Percentiles rank a stretch among this genome's conserved stretches.
Evolutionary conservation across 2,797 vertebrate genomes (phyloP).

Genomic region (Dendrocincla tyrannina): DNA sequence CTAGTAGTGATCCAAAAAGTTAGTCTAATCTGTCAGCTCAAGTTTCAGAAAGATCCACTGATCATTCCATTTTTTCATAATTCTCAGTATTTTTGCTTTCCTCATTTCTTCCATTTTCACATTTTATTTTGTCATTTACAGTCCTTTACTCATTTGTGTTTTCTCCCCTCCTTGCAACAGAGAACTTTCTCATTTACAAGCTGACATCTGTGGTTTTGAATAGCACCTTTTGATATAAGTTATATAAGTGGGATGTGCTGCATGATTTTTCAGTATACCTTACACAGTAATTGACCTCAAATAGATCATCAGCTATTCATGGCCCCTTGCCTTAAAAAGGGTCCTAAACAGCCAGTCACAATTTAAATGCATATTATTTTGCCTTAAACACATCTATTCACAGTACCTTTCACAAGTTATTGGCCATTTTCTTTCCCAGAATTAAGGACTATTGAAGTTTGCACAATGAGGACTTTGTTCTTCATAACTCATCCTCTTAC

Average conservation of each 20-base stretch:
- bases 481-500: constrained; percentile 68
- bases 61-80: background rate
- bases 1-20: background rate
- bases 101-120: background rate
- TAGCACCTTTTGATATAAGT: constrained; percentile 27
- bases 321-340: constrained; percentile 24
- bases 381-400: constrained; percentile 48
- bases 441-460: constrained; percentile 65
- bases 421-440: constrained; percentile 62
- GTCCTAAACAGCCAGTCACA: constrained; percentile 39
- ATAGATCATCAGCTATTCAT: constrained; percentile 35
- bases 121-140: constrained; percentile 21
- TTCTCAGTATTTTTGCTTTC: background rate
- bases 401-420: constrained; percentile 55
- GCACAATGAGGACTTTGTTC: constrained; percentile 46
- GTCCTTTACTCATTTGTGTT: background rate
- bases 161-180: background rate
- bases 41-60: background rate
- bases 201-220: constrained; percentile 21
- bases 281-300: constrained; percentile 43
- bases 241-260: background rate
- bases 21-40: background rate
- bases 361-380: constrained; percentile 52
- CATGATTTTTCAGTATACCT: constrained; percentile 28
- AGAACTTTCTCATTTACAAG: constrained; percentile 19